Base-by-base conservation (phyloP, 2,888 invertebrate genomes). In the Drosophila pseudotalamancana region DNA sequence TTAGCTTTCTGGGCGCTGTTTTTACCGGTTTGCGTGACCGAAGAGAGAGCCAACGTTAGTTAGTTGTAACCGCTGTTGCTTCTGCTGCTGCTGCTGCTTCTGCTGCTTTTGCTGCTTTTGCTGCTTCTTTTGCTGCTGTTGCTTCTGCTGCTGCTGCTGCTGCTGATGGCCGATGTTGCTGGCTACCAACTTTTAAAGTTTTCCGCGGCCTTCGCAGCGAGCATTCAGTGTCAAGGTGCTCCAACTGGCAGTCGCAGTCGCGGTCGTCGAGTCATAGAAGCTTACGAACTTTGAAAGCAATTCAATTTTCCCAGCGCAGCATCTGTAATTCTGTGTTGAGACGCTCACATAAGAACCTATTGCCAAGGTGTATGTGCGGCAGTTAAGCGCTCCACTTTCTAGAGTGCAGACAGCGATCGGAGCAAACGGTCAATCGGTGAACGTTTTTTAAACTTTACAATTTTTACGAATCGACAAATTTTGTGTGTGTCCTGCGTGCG, bases 201-300 rank as follows among this genome's bases (percentile, higher is more conserved):
- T 86, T 83, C 75, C 84, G 84, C 73, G 82, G 82, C 82, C 84
- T 83, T 83, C 81, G 87, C 73, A 77, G 32, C 57, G 39, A 77
- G 45, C 82, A 83, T 83, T 83, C 82, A 83, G 87, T 83, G 87
- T 83, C 82, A 83, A 83, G 82, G 82, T 83, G 82, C 82, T 83
- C 87, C 65, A 86, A 83, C 81, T 77, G 82, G 87, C 87, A 86
- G 87, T 84, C 78, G 87, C 69, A 74, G 74, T 46, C 68, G 60
- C 77, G 60, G 69, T 72, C 65, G 69, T 37, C 37, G 53, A 72
- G 61, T 64, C 61, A 76, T 67, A 81, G 74, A 79, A 82, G 77
- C 86, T 74, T 77, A 83, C 81, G 80, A 82, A 85, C 79, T 85
- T 67, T 68, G 80, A 72, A 72, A 80, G 75, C 60, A 50, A 68